phyloP scores from a whole-genome alignment of 2,797 vertebrate species.

The Apogon hyalosoma region DNA sequence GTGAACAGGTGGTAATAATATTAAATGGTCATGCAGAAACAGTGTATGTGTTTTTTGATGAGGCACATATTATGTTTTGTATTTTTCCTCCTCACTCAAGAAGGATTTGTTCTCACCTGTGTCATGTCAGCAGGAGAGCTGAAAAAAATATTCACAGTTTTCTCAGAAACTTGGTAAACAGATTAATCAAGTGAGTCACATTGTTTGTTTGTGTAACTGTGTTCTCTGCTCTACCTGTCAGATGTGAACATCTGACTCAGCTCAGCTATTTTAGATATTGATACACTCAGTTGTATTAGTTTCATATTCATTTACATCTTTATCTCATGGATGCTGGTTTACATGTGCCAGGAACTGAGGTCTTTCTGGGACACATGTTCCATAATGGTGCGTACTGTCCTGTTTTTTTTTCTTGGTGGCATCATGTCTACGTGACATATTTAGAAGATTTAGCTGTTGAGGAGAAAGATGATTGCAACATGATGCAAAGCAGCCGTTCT shows the following conservation, averaged over 20 bases:
- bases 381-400: slow-evolving; percentile 8
- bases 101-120: background rate
- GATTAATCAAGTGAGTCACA: background rate
- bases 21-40: too few species aligned
- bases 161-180: background rate
- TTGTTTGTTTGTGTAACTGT: too few species aligned
- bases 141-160: background rate
- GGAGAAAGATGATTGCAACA: slow-evolving; percentile 19
- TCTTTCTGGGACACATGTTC: background rate
- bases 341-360: slow-evolving; percentile 1
- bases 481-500: slow-evolving; percentile 14
- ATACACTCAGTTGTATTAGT: too few species aligned
- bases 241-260: too few species aligned
- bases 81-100: background rate
- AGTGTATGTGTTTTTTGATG: too few species aligned
- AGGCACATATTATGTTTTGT: too few species aligned
- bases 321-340: too few species aligned
- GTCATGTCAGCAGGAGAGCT: background rate
- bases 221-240: too few species aligned
- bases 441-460: slow-evolving; percentile 35
- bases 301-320: too few species aligned
- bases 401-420: background rate
- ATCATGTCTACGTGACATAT: slow-evolving; percentile 14
- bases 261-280: too few species aligned
- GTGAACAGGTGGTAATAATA: too few species aligned